phyloP scores from a whole-genome alignment of 2,888 invertebrate species.

The Cantharis rufa region DNA sequence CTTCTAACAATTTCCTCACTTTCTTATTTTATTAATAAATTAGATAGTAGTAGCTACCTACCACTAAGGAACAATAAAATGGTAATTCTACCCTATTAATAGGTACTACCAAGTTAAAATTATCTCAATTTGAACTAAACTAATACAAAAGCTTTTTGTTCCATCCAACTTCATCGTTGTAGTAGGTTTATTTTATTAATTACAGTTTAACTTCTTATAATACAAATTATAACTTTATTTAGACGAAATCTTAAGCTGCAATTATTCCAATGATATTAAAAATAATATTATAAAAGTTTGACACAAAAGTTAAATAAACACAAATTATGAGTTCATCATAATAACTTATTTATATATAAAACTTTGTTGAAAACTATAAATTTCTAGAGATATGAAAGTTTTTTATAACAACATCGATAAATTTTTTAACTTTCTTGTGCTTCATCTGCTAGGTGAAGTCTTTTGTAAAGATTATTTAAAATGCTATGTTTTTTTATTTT shows the following conservation, averaged over 20 bases:
- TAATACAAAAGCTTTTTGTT: background rate
- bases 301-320: background rate
- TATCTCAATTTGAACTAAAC: background rate
- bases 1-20: background rate
- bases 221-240: background rate
- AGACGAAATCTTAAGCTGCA: background rate
- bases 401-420: background rate
- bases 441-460: background rate
- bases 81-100: background rate
- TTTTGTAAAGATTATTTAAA: background rate
- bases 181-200: background rate
- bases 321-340: background rate
- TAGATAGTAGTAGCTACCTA: background rate
- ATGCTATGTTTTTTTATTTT: background rate
- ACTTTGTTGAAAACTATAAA: background rate
- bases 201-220: background rate
- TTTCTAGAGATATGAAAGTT: background rate
- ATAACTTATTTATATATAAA: background rate
- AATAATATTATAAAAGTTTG: background rate
- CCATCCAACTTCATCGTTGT: background rate
- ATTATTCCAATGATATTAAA: background rate
- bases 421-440: background rate
- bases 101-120: background rate
- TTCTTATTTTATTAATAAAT: background rate
- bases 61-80: background rate